Base-by-base conservation (phyloP, 2,113 vertebrate genomes). In the Mystacornis crossleyi region DNA sequence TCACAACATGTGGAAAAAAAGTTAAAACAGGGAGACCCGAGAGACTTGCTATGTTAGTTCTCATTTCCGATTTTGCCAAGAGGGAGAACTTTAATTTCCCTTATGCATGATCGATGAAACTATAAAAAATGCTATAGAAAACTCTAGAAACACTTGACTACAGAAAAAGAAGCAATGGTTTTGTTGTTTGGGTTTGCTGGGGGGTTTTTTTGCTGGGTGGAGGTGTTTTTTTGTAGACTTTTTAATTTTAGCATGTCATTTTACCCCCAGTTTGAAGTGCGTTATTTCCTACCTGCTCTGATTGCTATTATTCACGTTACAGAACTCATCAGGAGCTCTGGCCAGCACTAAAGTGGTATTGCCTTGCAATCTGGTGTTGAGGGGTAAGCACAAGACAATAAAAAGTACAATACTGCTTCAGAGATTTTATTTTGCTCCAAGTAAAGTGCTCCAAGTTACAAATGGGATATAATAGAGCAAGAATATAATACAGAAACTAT, bases 371-470 rank as follows among this genome's bases (percentile, higher is more conserved):
- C 65, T 70, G 31, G 10, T 65, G 43, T 23, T 88, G 73, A 81
- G 90, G 15, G 62, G 8, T 25, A 81, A 77, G 42, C 18, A 42
- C 42, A 65, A 73, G 36, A 20, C 25, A 78, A 48, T 38, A 87
- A 77, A 58, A 91, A 50, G 21, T 43, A 58, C 8, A n/a, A 18
- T 57, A 24, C 43, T 81, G 47, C 34, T 91, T 72, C 50, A 61
- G 81, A 87, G 60, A 73, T 65, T 93, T 91, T 83, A 25, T 20
- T 77, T 66, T 36, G n/a, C 14, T 70, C 24, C 54, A 81, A 42
- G 40, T 69, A 83, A 84, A 86, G 90, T 81, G 26, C n/a, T 86
- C 18, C 31, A 70, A 36, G 17, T 61, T 66, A 93, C 53, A 78
- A 80, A 62, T 53, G 18, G 19, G 18, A 48, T 34, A 45, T 40